A percentile compares a stretch with the other conserved stretches of the same genome.
Evolutionary conservation across 2,797 vertebrate genomes (phyloP).

Genomic region (Tarsius wallacei): DNA sequence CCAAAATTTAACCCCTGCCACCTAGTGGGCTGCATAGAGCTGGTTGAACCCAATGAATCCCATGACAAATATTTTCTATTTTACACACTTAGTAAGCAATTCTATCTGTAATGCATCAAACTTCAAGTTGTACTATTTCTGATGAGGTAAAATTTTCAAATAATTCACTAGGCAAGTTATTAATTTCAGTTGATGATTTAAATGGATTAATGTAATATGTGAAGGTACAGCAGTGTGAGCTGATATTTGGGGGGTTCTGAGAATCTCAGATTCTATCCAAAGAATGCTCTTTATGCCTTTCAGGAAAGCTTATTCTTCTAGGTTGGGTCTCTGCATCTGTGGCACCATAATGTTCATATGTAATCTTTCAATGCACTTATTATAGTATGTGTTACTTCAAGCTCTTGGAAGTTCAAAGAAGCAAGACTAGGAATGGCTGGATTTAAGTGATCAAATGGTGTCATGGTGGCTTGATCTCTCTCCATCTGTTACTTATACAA

Average conservation of each 20-base stretch:
- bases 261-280: not conserved
- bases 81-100: not conserved
- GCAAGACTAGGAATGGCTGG: not conserved
- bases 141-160: not conserved
- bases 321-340: not conserved
- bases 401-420: not conserved
- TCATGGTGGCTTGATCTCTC: not conserved
- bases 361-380: not conserved
- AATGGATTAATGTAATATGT: not conserved
- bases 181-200: not conserved
- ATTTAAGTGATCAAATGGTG: not conserved
- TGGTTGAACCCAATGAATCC: not conserved
- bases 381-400: not conserved
- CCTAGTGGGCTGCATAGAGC: not conserved
- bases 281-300: not conserved
- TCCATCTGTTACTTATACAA: not conserved
- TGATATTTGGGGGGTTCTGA: not conserved
- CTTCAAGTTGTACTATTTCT: not conserved
- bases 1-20: not conserved
- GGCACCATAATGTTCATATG: not conserved
- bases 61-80: not conserved
- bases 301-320: not conserved
- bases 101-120: not conserved
- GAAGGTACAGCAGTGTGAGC: not conserved
- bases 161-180: not conserved